These are phyloP conservation scores for Bombycilla garrulus DNA, from an alignment of 2,113 vertebrate genomes.

Conservation along the genomic window DNA sequence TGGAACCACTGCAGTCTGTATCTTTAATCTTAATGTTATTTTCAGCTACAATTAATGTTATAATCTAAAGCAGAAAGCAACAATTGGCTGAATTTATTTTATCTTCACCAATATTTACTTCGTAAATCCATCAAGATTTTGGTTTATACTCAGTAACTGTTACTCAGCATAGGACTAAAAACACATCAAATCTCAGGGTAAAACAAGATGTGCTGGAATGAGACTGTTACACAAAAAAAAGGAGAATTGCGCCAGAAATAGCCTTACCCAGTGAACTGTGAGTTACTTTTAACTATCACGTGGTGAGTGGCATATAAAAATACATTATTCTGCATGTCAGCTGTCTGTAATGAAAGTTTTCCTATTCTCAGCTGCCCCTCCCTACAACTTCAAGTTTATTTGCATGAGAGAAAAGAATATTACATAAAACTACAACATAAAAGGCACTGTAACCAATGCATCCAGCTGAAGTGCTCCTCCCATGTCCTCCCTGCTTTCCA, in stretches of 20 bases:
- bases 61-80: not conserved
- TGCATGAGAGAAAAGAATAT: not conserved
- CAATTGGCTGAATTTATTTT: not conserved
- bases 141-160: not conserved
- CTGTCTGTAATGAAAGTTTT: conserved; percentile 28
- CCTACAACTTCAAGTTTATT: conserved; percentile 16
- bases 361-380: conserved; percentile 21
- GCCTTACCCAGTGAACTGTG: conserved; percentile 35
- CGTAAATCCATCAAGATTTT: not conserved
- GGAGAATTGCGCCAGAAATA: conserved; percentile 28
- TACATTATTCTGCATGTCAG: conserved; percentile 17
- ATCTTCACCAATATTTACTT: not conserved
- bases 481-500: not conserved
- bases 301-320: conserved; percentile 6
- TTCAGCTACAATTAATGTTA: not conserved
- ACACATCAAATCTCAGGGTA: not conserved
- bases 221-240: not conserved
- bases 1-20: not conserved
- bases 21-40: not conserved
- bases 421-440: conserved; percentile 17
- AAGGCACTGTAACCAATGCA: not conserved
- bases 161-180: not conserved
- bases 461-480: conserved; percentile 17
- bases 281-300: conserved; percentile 24
- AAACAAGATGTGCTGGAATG: not conserved